Base-by-base conservation (phyloP, 2,113 vertebrate species). In the Pelecanoides urinatrix region DNA sequence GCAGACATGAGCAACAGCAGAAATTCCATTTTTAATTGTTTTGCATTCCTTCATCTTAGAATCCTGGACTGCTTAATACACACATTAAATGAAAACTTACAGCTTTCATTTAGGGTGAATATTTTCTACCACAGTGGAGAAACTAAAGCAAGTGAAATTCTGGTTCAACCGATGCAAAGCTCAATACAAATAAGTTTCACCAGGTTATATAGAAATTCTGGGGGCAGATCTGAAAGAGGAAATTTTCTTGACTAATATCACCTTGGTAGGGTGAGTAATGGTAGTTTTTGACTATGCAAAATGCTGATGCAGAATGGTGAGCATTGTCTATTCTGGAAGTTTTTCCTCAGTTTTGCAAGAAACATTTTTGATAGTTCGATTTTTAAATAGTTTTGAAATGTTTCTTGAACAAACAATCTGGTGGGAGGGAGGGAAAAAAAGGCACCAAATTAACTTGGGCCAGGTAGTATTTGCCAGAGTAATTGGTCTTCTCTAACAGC, bases 21-120 rank as follows among this genome's bases (percentile, higher is more conserved):
- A 96, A 96, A 94, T 93, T 91, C 91, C 91, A 50, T 81, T 94
- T 96, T 96, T 81, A 95, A 96, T 94, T 92, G 70, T 78, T 94
- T 95, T 92, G 61, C 94, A 92, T 96, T 94, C 94, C 85, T 97
- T 96, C 86, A 65, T 96, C 61, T 94, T 66, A 40, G 72, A 47
- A 65, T 95, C 61, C 65, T 72, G 91, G 56, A 61, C 79, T 83
- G 79, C n/a, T 88, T 92, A 75, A 75, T 78, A 23, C 47, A 44
- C 26, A n/a, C 44, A n/a, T 83, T 71, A 65, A 81, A 84, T 74
- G 55, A 71, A 45, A 94, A 63, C 74, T 50, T 79, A 21, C 25
- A 66, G 74, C 59, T 94, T 88, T 93, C 6, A 2, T 83, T 90
- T 83, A 73, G 68, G 38, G 38, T 52, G 70, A 65, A n/a, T 90